Evolutionary conservation across 2,113 vertebrate species (phyloP), one percentile per base, ranked within the genome.

Genomic region (Cnemophilus loriae): DNA sequence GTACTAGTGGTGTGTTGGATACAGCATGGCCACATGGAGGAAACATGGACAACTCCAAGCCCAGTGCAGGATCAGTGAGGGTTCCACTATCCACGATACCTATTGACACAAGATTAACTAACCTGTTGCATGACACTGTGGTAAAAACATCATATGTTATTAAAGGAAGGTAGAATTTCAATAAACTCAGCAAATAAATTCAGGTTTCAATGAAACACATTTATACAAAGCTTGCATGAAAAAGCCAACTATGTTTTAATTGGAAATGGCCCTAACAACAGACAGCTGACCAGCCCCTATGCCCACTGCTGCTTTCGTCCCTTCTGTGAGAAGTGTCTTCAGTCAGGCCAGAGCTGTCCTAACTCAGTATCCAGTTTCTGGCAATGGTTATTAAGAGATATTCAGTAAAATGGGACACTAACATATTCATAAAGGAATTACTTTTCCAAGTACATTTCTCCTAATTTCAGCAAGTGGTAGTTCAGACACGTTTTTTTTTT

Each of bases 1-100:
- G 47, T 27, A 44, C 44, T 37, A 61, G 50, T 12, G 39, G 68
- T n/a, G 7, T 49, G 52, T 3, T 47, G 60, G 19, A 63, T 5
- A 47, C 1, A 47, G 46, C 1, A 20, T 20, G 49, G 57, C 37
- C 17, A 65, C 52, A 26, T 0, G 8, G 26, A 57, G 7, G 21
- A 1, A 6, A 52, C 24, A 63, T 3, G 4, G 22, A 74, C 42
- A 70, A 47, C 30, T 53, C 68, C 61, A 55, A 77, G 23, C 32
- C 16, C 12, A 52, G 16, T 2, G 26, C 0, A 1, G 23, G 33
- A 69, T 15, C 12, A 50, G 20, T 5, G 7, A 68, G 13, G 5
- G 50, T 24, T 41, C n/a, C 24, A n/a, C 35, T 60, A 55, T 18
- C 61, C 22, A 74, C 18, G 57, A 42, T 16, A 53, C 5, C 3